Percentiles rank a stretch among this genome's conserved stretches.
Evolutionary conservation across 2,797 vertebrate species (phyloP).

Genomic region (Eulemur coronatus): DNA sequence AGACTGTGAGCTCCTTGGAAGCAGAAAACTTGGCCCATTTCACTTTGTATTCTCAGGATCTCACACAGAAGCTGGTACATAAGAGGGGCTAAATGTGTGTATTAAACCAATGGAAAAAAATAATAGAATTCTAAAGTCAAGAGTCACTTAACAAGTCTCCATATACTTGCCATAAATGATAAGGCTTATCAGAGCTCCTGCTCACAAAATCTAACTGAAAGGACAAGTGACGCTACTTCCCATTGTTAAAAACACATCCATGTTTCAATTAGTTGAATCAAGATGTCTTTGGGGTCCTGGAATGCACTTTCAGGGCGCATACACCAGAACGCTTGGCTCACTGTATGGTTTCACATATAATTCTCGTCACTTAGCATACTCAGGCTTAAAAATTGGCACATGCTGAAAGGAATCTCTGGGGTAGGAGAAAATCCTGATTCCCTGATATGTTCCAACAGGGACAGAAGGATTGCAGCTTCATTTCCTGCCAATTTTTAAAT

Average conservation of each 20-base stretch:
- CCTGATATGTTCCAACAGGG: conserved; percentile 64
- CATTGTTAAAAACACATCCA: background rate
- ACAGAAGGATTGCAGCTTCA: conserved; percentile 70
- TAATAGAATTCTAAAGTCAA: conserved; percentile 6
- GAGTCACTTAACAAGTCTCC: background rate
- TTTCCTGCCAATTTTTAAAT: conserved; percentile 79
- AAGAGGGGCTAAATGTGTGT: background rate
- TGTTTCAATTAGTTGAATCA: conserved; percentile 23
- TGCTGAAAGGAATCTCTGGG: conserved; percentile 48
- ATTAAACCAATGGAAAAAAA: conserved; percentile 22
- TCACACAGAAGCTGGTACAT: background rate
- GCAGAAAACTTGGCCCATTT: background rate
- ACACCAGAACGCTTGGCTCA: conserved; percentile 23
- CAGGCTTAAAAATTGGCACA: conserved; percentile 58
- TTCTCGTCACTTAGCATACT: conserved; percentile 44
- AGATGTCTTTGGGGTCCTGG: background rate
- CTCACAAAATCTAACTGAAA: conserved; percentile 3
- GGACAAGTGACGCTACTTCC: background rate
- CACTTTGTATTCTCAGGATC: background rate
- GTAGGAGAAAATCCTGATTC: conserved; percentile 67
- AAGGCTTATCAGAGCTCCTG: background rate
- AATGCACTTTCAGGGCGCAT: background rate
- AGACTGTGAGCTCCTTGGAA: background rate
- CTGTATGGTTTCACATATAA: conserved; percentile 24
- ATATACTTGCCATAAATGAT: background rate